Base-by-base conservation (phyloP, 1,140 invertebrate species). In the Mycetomoellerius zeteki region DNA sequence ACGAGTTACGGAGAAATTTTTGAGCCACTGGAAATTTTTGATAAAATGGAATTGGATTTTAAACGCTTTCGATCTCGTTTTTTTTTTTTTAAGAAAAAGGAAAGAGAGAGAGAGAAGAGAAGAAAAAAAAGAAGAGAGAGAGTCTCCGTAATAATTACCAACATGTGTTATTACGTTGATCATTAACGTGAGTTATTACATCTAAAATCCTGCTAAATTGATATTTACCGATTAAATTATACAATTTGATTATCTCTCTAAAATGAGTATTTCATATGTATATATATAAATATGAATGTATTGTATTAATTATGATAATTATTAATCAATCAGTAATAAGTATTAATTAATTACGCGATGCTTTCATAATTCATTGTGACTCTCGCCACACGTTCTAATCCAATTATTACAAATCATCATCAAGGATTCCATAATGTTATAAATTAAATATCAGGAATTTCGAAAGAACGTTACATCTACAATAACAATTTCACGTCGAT, bases 241-340 rank as follows among this genome's bases (percentile, higher is more conserved):
- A 27, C 12, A 21, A 67, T 81, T 81, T 54, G 64, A 69, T 80
- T 69, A 69, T 54, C 50, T 37, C 60, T 24, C 4, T 27, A 33
- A 56, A 71, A 81, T 56, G 24, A 56, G 8, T 71, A 81, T 71
- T 43, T 71, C 1, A 47, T 43, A 27, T 10, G 12, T 69, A 58
- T 6, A 56, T 43, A 27, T 30, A 30, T n/a, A 62, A 10, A 67
- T 43, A 37, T 8, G 21, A 76, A 60, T 62, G 24, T 62, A 47
- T 77, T 77, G 16, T 69, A 69, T 81, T 81, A 54, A 81, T 81
- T 69, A 69, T 19, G 37, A 65, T 27, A 8, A 81, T 81, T 62
- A 60, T 60, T 76, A 80, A 69, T 81, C 14, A 54, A 71, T 81
- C 50, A 69, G 43, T 69, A 67, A 56, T 80, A 69, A 81, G 24